Evolutionary conservation across 2,888 invertebrate genomes (phyloP), one percentile per base, ranked within the genome.

Genomic region (Unio pictorum): DNA sequence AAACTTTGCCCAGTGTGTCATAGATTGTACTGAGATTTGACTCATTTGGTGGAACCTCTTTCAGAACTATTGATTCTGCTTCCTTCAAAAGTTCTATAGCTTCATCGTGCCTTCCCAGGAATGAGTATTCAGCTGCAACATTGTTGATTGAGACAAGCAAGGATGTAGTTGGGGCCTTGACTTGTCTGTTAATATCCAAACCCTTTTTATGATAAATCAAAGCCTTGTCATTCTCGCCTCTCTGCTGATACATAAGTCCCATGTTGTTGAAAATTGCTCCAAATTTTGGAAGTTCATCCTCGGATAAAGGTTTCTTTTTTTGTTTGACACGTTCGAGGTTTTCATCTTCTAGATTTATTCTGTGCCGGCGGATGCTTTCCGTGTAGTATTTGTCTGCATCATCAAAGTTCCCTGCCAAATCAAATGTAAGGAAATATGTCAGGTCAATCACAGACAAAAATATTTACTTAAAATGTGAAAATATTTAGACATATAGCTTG

Each of bases 211-310:
- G 83, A 65, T 79, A 80, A 34, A 79, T 55, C 8, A 73, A 63
- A 11, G 83, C 81, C 34, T 75, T 79, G 11, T 73, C 68, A 20
- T 64, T 56, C 28, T 81, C 76, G 28, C 79, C 76, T 55, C 65
- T 76, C 60, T 76, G 75, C 45, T 76, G 74, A 61, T 80, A 80
- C 55, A 81, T 68, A 2, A 83, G 62, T n/a, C 81, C 84, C 23
- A 82, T 73, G 72, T 83, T 84, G 68, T 83, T 81, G 56, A 75
- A 72, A 18, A 72, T 67, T 3, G 75, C 67, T 1, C 79, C 80
- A 57, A 81, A 75, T 6, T 64, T 56, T 4, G 68, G 70, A 30
- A 77, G 71, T 23, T 71, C 64, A 30, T 77, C 73, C 34, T 34
- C 34, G 8, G 34, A 34, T 34, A 34, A 34, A 34, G 34, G 34